A percentile compares a stretch with the other conserved stretches of the same genome.
phyloP scores from a whole-genome alignment of 2,797 vertebrate species.

The Chiloscyllium punctatum region DNA sequence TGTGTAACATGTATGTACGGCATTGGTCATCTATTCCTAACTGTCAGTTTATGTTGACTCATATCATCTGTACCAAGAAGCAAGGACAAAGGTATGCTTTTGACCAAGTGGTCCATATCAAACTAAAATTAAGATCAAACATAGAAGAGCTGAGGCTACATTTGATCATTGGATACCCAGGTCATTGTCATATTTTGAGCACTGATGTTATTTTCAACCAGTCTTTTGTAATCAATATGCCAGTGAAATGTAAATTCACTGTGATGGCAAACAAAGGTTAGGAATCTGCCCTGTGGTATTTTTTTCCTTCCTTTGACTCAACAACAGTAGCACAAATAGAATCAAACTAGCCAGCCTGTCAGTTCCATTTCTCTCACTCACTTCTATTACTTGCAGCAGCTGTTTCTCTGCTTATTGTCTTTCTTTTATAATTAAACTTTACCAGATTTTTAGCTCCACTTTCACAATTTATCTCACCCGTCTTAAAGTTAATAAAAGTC shows the following conservation, averaged over 20 bases:
- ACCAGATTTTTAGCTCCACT: conserved; percentile 27
- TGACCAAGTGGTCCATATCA: background rate
- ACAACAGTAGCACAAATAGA: background rate
- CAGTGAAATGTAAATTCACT: background rate
- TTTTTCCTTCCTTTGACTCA: background rate
- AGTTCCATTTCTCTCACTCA: background rate
- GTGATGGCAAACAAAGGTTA: conserved; percentile 9
- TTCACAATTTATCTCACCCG: conserved; percentile 25
- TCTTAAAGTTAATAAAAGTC: conserved; percentile 31
- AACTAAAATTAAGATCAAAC: background rate
- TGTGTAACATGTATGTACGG: background rate
- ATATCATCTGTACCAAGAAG: background rate
- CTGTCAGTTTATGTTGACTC: background rate
- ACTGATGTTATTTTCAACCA: background rate
- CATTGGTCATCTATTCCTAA: background rate
- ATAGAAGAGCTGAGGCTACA: too few species aligned
- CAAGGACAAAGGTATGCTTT: background rate
- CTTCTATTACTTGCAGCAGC: background rate
- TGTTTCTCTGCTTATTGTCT: conserved; percentile 6
- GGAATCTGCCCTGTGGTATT: background rate
- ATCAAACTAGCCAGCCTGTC: background rate
- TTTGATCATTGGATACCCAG: background rate
- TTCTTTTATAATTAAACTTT: conserved; percentile 31
- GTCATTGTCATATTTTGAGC: background rate
- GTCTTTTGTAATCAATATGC: background rate